phyloP scores from a whole-genome alignment of 2,888 invertebrate species.

The Oxyscelio sp. region DNA sequence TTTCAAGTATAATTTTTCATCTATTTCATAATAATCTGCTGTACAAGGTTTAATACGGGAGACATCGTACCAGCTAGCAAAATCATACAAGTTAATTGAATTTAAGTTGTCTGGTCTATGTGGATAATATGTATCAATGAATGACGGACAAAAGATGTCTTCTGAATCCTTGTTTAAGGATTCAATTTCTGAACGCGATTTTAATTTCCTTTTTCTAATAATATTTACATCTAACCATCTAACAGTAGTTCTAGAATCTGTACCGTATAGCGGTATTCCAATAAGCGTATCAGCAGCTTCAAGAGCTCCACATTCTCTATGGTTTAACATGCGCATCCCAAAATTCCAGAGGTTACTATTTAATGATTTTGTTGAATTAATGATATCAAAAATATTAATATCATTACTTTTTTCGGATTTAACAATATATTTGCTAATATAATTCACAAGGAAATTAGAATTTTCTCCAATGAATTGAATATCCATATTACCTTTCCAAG shows the following conservation, averaged over 20 bases:
- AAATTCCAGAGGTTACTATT: conserved; percentile 77
- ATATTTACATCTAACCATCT: conserved; percentile 81
- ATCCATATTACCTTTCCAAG: conserved; percentile 78
- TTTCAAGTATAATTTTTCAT: not conserved
- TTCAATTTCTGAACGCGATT: too few species aligned
- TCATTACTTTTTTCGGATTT: conserved; percentile 80
- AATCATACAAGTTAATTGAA: too few species aligned
- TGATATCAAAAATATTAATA: conserved; percentile 75
- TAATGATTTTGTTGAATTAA: too few species aligned
- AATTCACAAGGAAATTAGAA: conserved; percentile 74
- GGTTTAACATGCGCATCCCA: too few species aligned
- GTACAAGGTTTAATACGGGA: conserved; percentile 20
- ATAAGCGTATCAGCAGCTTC: too few species aligned
- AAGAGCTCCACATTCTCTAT: conserved; percentile 64
- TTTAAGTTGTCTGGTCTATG: too few species aligned
- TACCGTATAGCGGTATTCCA: conserved; percentile 34
- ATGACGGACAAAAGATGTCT: conserved; percentile 78
- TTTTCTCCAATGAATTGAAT: not conserved
- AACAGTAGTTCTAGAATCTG: conserved; percentile 21
- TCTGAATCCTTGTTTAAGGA: too few species aligned
- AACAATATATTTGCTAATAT: conserved; percentile 79
- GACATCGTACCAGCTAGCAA: conserved; percentile 66
- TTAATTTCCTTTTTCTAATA: too few species aligned
- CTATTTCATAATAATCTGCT: conserved; percentile 30
- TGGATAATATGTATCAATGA: too few species aligned